Conservation (phyloP, 2,888 invertebrate species). For the Anthrax anthrax region DNA sequence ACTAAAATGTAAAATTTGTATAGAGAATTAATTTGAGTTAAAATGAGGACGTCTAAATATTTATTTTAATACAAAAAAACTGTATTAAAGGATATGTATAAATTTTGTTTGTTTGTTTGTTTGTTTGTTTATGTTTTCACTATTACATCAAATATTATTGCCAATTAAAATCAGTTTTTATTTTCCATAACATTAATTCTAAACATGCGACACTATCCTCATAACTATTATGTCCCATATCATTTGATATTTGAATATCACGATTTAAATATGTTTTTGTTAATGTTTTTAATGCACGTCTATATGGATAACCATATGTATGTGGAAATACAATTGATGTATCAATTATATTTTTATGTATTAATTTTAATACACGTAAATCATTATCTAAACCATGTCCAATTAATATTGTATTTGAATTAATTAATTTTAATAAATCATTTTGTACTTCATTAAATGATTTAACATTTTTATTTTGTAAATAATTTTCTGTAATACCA, state of each 20-base stretch:
- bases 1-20: no score
- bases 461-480: slow-evolving; percentile 47
- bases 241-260: slow-evolving; percentile 66
- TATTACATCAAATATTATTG: background rate
- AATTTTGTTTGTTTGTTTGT: no score
- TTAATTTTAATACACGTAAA: slow-evolving; percentile 66
- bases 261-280: slow-evolving; percentile 56
- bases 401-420: slow-evolving; percentile 73
- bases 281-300: slow-evolving; percentile 68
- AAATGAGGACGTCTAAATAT: slow-evolving; percentile 1
- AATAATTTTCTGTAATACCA: slow-evolving; percentile 62
- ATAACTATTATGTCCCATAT: slow-evolving; percentile 72
- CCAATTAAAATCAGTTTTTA: slow-evolving; percentile 39
- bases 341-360: slow-evolving; percentile 76
- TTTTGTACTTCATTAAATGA: slow-evolving; percentile 68
- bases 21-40: slow-evolving; percentile 7
- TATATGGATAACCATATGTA: slow-evolving; percentile 63
- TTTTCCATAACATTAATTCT: slow-evolving; percentile 71
- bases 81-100: no score
- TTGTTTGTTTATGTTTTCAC: no score
- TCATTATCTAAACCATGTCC: slow-evolving; percentile 96
- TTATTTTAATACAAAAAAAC: no score
- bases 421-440: slow-evolving; percentile 66
- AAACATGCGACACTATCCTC: slow-evolving; percentile 88
- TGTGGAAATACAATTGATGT: slow-evolving; percentile 84